Evolutionary conservation across 2,113 vertebrate genomes (phyloP).

Genomic region (Halichoerus grypus): DNA sequence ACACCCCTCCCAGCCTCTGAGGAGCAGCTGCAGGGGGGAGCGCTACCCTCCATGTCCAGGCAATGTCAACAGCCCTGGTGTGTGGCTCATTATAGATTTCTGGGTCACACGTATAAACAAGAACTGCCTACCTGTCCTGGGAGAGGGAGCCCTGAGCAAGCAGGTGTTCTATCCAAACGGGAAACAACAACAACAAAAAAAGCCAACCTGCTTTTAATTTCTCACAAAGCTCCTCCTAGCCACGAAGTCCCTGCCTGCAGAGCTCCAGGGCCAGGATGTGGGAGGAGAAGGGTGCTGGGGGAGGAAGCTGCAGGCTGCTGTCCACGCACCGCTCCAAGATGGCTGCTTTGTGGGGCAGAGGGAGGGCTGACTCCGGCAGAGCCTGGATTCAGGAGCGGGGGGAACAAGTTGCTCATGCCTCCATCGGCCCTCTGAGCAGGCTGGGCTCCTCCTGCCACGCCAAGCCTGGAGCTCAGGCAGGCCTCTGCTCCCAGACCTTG

Average conservation of each 20-base stretch:
- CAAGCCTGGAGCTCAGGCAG: not conserved
- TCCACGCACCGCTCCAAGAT: not conserved
- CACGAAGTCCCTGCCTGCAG: not conserved
- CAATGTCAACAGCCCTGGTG: not conserved
- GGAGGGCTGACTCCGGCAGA: not conserved
- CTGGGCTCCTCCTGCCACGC: not conserved
- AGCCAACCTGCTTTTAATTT: not conserved
- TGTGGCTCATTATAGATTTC: not conserved
- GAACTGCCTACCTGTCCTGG: not conserved
- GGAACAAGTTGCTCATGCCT: not conserved
- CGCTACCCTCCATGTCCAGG: not conserved
- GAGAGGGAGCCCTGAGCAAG: not conserved
- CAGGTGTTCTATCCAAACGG: not conserved
- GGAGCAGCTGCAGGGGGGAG: not conserved
- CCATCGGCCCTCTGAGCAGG: not conserved
- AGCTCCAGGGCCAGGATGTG: not conserved
- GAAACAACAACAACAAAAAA: not conserved
- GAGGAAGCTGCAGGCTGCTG: not conserved
- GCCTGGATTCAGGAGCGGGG: not conserved
- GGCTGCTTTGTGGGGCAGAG: not conserved
- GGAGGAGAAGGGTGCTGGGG: not conserved
- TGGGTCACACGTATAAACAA: constrained; percentile 48
- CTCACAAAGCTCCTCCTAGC: constrained; percentile 15
- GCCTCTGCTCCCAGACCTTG: not conserved
- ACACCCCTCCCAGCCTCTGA: not conserved